Conservation (phyloP, 2,797 vertebrate species). For the Coluber constrictor region DNA sequence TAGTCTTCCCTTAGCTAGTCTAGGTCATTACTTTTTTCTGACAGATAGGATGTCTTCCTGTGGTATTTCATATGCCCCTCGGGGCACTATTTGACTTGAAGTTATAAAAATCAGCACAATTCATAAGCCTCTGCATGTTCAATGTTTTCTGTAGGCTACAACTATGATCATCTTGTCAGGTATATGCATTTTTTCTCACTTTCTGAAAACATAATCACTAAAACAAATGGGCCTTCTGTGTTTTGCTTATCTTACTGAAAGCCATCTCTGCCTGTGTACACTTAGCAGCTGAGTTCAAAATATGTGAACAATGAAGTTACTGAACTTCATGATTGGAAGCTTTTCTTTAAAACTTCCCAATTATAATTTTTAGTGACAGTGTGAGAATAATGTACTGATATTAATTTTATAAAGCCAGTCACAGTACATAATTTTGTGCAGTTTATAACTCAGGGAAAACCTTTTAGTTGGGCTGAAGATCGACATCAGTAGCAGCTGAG, state of each 20-base stretch:
- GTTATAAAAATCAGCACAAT: neutral
- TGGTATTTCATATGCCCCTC: neutral
- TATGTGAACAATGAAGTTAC: constrained; percentile 29
- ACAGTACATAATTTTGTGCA: constrained; percentile 58
- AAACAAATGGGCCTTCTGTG: neutral
- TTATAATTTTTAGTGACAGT: constrained; percentile 60
- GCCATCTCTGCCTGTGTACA: neutral
- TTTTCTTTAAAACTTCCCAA: constrained; percentile 52
- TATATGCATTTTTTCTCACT: constrained; percentile 12
- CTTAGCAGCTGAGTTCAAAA: constrained; percentile 35
- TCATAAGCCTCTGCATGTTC: neutral
- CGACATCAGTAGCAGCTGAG: constrained; percentile 56
- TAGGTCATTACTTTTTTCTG: constrained; percentile 12
- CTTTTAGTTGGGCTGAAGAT: constrained; percentile 62
- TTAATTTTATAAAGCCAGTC: constrained; percentile 68
- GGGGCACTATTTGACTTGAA: constrained; percentile 7
- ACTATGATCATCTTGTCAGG: constrained; percentile 14
- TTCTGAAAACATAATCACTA: constrained; percentile 10
- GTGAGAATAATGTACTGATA: constrained; percentile 57
- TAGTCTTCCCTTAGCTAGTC: constrained; percentile 17
- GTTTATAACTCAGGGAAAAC: constrained; percentile 64
- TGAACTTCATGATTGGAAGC: constrained; percentile 22
- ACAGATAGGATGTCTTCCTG: neutral
- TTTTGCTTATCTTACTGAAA: constrained; percentile 30
- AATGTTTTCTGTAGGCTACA: neutral